Evolutionary conservation across 2,113 vertebrate species (phyloP), one percentile per base, ranked within the genome.

Genomic region (Hippocampus mohnikei): DNA sequence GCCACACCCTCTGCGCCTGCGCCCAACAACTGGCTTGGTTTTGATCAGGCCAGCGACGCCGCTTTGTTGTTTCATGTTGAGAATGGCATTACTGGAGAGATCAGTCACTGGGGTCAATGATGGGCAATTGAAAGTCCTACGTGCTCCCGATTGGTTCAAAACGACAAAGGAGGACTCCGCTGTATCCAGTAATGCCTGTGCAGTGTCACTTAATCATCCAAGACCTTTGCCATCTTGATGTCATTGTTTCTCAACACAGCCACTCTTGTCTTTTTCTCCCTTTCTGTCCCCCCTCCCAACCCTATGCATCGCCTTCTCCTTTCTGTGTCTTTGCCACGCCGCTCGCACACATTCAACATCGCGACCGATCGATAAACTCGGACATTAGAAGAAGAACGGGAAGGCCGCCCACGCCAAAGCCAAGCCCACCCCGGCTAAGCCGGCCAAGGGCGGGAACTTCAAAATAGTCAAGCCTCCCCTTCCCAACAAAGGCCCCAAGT

Each of bases 31-130:
- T 78, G 82, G 65, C 86, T 90, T 77, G 76, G 74, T 86, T 86
- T 61, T 78, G 69, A 77, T 82, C 79, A 85, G 82, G 82, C 84
- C 81, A 85, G 83, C 85, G 74, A 86, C 84, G 82, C 88, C 88
- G 89, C 91, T 92, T 92, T 82, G 74, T 85, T 77, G 74, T 89
- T 87, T 87, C 88, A 88, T 87, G 82, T 85, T 91, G 89, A 89
- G 86, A 87, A 89, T 89, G 92, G 91, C 92, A 93, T 93, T 92
- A 93, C 85, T 92, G 90, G 90, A 92, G 86, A 90, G 75, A 84
- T 71, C 84, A 80, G 89, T 15, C 1, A 21, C 20, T 56, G 27
- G 1, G 29, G 8, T 69, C 53, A 44, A 61, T 46, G 11, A 69
- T 13, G 1, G 53, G 8, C 68, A 44, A 59, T 71, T 16, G 12